A percentile compares a stretch with the other conserved stretches of the same genome.
phyloP scores from a whole-genome alignment of 1,140 invertebrate genomes.

The Neuroterus valhalla region DNA sequence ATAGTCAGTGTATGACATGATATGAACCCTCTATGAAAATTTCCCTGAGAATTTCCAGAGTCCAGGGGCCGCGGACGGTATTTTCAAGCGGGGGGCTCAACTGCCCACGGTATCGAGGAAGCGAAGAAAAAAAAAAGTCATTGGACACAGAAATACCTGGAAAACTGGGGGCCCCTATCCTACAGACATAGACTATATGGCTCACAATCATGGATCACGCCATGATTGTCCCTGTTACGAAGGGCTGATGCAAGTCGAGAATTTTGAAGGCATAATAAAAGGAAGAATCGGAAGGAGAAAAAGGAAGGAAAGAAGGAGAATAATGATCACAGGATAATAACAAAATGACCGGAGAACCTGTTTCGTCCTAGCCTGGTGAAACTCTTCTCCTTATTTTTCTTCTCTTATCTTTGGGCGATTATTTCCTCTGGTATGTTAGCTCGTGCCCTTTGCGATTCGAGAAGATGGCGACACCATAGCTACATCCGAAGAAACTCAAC shows the following conservation, averaged over 20 bases:
- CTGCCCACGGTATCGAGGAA: no score
- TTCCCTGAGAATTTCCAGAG: constrained; percentile 11
- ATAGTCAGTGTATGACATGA: neutral
- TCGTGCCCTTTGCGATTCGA: neutral
- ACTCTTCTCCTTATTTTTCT: constrained; percentile 15
- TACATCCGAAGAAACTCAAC: neutral
- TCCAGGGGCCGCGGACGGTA: no score
- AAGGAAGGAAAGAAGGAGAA: neutral
- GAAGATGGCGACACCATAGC: neutral
- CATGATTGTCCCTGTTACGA: neutral
- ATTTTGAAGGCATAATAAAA: neutral
- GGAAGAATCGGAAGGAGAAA: neutral
- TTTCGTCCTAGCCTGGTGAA: constrained; percentile 10
- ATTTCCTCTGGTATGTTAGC: neutral
- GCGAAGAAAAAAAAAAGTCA: no score
- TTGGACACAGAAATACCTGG: no score
- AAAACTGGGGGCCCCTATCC: no score
- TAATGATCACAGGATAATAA: constrained; percentile 12
- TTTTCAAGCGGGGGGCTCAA: no score
- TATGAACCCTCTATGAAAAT: neutral
- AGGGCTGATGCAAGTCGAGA: neutral
- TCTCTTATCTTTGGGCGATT: constrained; percentile 10
- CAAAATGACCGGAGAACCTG: constrained; percentile 24
- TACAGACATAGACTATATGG: no score
- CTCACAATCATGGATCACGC: no score